These are phyloP conservation scores for Palloptera scutellata DNA, from an alignment of 2,888 invertebrate genomes.

Conservation along the genomic window DNA sequence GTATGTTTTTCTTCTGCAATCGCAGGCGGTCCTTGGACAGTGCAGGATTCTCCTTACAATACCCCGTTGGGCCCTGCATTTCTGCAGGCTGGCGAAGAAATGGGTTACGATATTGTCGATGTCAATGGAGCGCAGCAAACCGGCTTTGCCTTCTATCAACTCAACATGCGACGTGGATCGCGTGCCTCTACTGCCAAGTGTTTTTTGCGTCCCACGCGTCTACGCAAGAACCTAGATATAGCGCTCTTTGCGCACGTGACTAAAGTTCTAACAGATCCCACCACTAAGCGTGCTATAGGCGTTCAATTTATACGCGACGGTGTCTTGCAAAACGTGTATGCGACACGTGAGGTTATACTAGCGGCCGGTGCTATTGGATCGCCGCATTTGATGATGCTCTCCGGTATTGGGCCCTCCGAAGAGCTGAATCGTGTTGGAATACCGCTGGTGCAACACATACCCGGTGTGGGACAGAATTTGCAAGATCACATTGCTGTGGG, in stretches of 20 bases:
- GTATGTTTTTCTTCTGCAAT: background rate
- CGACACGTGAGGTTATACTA: constrained; percentile 61
- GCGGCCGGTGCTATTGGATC: constrained; percentile 87
- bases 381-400: constrained; percentile 91
- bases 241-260: constrained; percentile 83
- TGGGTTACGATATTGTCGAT: constrained; percentile 88
- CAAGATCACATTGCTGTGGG: constrained; percentile 92
- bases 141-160: constrained; percentile 86
- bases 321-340: constrained; percentile 63
- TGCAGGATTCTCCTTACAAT: constrained; percentile 62
- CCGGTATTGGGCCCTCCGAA: constrained; percentile 82
- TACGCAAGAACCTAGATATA: constrained; percentile 82
- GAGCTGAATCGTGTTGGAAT: constrained; percentile 78
- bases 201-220: constrained; percentile 79
- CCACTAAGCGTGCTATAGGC: constrained; percentile 77
- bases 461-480: constrained; percentile 86
- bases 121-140: constrained; percentile 88
- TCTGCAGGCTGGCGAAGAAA: constrained; percentile 88
- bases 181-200: constrained; percentile 87
- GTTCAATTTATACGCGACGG: constrained; percentile 79
- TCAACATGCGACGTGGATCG: constrained; percentile 85
- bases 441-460: constrained; percentile 77
- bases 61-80: constrained; percentile 87
- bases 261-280: constrained; percentile 76
- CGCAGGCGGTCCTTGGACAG: constrained; percentile 64